Conservation (phyloP, 2,888 invertebrate species). For the Brachycybe producta region DNA sequence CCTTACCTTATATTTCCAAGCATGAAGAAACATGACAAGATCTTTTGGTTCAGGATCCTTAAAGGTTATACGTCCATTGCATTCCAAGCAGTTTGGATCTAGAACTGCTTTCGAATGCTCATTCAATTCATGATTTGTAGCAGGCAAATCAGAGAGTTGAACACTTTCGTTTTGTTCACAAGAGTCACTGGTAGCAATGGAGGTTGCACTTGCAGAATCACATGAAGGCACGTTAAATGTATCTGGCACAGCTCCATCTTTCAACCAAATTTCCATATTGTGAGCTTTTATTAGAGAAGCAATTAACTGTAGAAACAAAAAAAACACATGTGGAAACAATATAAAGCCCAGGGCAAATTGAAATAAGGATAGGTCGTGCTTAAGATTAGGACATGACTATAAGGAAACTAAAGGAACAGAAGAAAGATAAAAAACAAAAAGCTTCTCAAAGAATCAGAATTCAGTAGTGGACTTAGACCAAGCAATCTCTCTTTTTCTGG, state of each 20-base stretch:
- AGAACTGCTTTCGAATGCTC: constrained; percentile 27
- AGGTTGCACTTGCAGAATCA: constrained; percentile 18
- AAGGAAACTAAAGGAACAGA: too few relatives aligned
- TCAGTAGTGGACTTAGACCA: too few relatives aligned
- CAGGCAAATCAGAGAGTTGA: too few relatives aligned
- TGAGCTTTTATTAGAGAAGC: constrained; percentile 80
- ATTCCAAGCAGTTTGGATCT: constrained; percentile 72
- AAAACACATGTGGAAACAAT: too few relatives aligned
- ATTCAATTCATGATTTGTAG: background rate
- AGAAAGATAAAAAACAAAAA: too few relatives aligned
- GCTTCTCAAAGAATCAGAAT: too few relatives aligned
- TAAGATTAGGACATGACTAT: too few relatives aligned
- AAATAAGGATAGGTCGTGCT: too few relatives aligned
- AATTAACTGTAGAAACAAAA: too few relatives aligned
- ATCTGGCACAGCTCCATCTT: constrained; percentile 28
- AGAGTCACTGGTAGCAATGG: too few relatives aligned
- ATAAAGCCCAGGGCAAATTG: too few relatives aligned
- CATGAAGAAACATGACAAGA: constrained; percentile 90
- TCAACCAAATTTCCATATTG: constrained; percentile 87
- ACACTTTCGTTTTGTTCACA: constrained; percentile 6
- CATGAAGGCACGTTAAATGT: constrained; percentile 14
- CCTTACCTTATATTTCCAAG: constrained; percentile 38
- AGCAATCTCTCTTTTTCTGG: too few relatives aligned
- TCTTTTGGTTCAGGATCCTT: constrained; percentile 82
- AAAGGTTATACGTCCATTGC: constrained; percentile 81